Evolutionary conservation across 2,113 vertebrate genomes (phyloP).

Genomic region (Eupsittula cactorum): DNA sequence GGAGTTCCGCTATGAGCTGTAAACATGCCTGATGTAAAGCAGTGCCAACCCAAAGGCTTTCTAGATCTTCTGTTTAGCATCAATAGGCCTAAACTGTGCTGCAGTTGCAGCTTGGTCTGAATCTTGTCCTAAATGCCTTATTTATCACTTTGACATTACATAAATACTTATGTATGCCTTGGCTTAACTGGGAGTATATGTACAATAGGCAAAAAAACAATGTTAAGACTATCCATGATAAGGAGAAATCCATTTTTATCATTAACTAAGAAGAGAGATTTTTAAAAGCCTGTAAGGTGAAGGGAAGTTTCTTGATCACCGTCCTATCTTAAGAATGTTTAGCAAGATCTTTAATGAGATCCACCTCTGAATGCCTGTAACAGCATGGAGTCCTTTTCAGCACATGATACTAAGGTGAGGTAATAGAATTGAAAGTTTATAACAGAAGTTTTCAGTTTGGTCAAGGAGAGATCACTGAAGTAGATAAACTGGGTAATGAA

Average conservation of each 20-base stretch:
- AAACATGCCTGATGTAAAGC: not conserved
- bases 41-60: not conserved
- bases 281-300: slow-evolving; percentile 30
- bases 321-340: not conserved
- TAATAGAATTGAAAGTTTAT: slow-evolving; percentile 36
- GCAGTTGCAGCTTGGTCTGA: not conserved
- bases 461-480: slow-evolving; percentile 5
- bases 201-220: not conserved
- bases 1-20: not conserved
- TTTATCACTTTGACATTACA: not conserved
- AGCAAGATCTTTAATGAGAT: slow-evolving; percentile 33
- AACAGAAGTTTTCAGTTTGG: slow-evolving; percentile 39
- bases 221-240: not conserved
- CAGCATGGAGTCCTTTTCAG: not conserved
- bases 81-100: not conserved
- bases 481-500: slow-evolving; percentile 43
- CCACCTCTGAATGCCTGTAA: slow-evolving; percentile 14
- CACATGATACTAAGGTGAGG: not conserved
- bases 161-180: not conserved
- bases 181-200: not conserved
- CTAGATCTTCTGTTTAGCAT: not conserved
- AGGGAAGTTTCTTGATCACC: slow-evolving; percentile 7
- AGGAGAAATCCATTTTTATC: not conserved
- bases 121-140: not conserved
- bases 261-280: not conserved